phyloP scores from a whole-genome alignment of 53 echinoderm and acorn worm species.

The Paracentrotus lividus region DNA sequence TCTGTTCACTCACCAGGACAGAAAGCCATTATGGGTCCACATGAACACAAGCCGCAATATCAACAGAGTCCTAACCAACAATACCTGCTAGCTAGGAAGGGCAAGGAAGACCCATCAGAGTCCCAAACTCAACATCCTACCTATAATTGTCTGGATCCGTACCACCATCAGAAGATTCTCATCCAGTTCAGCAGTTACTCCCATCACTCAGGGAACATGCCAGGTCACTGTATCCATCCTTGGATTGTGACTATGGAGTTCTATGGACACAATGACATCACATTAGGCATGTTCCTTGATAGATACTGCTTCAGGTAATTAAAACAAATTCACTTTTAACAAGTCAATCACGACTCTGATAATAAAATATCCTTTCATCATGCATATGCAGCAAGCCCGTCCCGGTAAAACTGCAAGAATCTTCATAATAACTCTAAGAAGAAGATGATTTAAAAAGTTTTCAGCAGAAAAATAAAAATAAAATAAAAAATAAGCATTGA shows the following conservation, averaged over 20 bases:
- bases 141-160: constrained; percentile 88
- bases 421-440: no score
- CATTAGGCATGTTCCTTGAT: constrained; percentile 95
- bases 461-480: no score
- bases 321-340: no score
- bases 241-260: constrained; percentile 94
- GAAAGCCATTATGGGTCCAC: not conserved
- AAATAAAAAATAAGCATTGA: no score
- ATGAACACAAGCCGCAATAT: not conserved
- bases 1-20: not conserved
- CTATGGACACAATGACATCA: constrained; percentile 91
- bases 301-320: constrained; percentile 92
- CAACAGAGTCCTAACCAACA: constrained; percentile 7
- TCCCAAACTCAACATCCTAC: not conserved
- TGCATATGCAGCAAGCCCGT: no score
- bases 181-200: constrained; percentile 97
- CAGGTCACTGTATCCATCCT: constrained; percentile 93
- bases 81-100: constrained; percentile 56
- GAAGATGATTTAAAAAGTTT: no score
- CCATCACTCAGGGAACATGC: constrained; percentile 81
- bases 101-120: constrained; percentile 2
- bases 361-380: no score
- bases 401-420: no score
- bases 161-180: constrained; percentile 87
- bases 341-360: no score